phyloP scores from a whole-genome alignment of 2,113 vertebrate species.

The Coracopsis vasa region DNA sequence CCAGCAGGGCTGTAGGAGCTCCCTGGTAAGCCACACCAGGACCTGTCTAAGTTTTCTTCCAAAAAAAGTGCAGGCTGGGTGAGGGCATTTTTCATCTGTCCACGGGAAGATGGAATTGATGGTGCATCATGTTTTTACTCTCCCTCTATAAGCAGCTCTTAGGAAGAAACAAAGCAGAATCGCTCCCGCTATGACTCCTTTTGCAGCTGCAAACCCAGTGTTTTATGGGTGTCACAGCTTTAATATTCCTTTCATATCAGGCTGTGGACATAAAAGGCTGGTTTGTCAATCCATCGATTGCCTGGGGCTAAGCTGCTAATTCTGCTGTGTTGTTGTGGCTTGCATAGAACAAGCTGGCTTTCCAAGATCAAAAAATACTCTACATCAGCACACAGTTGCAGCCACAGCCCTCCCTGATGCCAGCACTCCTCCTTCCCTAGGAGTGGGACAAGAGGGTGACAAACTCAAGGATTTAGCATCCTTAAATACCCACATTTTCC shows the following conservation, averaged over 20 bases:
- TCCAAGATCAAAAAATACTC: neutral
- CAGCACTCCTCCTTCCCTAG: neutral
- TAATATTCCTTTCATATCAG: neutral
- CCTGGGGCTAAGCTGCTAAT: neutral
- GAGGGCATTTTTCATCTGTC: neutral
- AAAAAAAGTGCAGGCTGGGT: neutral
- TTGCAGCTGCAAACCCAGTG: neutral
- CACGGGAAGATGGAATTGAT: accelerated
- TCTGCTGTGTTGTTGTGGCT: neutral
- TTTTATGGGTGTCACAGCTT: neutral
- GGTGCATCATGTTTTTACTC: neutral
- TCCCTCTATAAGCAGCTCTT: neutral
- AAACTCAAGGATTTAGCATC: neutral
- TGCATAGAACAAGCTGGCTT: neutral
- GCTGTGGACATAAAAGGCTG: neutral
- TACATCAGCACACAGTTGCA: accelerated
- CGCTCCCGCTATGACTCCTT: neutral
- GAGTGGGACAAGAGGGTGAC: neutral
- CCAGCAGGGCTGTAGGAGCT: accelerated
- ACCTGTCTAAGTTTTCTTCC: neutral
- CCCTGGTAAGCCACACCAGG: neutral
- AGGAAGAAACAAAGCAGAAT: neutral
- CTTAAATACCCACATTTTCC: neutral
- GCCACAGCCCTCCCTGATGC: accelerated
- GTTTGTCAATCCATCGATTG: neutral